Conservation (phyloP, 2,797 vertebrate genomes). For the Poecilia wingei region DNA sequence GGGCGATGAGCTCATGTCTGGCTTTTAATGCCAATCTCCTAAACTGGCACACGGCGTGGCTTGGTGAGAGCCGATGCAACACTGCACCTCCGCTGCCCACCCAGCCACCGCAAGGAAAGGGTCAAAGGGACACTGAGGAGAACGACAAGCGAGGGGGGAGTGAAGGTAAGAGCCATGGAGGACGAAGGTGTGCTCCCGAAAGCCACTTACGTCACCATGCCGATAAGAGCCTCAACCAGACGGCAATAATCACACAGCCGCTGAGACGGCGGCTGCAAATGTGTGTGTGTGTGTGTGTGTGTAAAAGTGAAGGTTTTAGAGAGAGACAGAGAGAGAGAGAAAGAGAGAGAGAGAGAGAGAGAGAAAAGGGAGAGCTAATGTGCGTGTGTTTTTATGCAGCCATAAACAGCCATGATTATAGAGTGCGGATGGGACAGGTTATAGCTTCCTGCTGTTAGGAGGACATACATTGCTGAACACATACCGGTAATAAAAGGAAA, state of each 20-base stretch:
- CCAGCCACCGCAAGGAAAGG: conserved; percentile 36
- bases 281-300: conserved; percentile 48
- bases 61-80: conserved; percentile 57
- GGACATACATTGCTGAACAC: conserved; percentile 19
- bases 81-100: conserved; percentile 21
- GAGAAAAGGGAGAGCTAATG: conserved; percentile 17
- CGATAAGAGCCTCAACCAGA: conserved; percentile 67
- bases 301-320: conserved; percentile 28
- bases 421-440: conserved; percentile 58
- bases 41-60: conserved; percentile 86
- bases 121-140: conserved; percentile 20
- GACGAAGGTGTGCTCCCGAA: conserved; percentile 20
- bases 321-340: conserved; percentile 19
- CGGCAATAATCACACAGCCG: conserved; percentile 67
- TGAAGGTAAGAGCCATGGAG: conserved; percentile 5
- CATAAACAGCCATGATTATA: conserved; percentile 73
- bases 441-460: conserved; percentile 57
- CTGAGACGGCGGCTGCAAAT: conserved; percentile 57
- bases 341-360: conserved; percentile 23
- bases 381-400: conserved; percentile 63
- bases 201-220: conserved; percentile 57
- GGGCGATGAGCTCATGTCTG: conserved; percentile 98
- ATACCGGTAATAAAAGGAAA: conserved; percentile 3
- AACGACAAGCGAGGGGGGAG: background rate
- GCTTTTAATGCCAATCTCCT: conserved; percentile 96